Percentiles rank a stretch among this genome's conserved stretches.
These are phyloP conservation scores for Silurus meridionalis DNA, from an alignment of 2,113 vertebrate genomes.

Conservation along the genomic window DNA sequence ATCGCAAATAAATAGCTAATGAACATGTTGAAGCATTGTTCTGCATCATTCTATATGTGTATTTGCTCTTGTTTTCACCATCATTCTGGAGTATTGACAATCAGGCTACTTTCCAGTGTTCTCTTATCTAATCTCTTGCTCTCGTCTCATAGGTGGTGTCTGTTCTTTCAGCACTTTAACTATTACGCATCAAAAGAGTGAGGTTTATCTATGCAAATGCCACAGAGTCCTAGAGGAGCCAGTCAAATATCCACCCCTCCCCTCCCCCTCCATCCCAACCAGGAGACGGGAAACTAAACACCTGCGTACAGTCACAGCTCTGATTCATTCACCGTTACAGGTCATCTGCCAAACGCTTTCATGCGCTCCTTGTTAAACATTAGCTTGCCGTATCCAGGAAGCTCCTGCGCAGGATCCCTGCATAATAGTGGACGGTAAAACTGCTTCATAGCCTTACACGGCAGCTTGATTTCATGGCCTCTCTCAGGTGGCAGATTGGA, in stretches of 20 bases:
- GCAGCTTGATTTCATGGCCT: slow-evolving; percentile 41
- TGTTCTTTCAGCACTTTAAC: slow-evolving; percentile 53
- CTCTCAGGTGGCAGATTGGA: slow-evolving; percentile 49
- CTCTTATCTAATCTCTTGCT: slow-evolving; percentile 51
- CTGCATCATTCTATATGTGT: slow-evolving; percentile 9
- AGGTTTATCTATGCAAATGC: slow-evolving; percentile 59
- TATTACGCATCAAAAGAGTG: slow-evolving; percentile 55
- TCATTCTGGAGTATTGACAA: not conserved
- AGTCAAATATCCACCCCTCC: not conserved
- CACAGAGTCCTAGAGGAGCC: slow-evolving; percentile 34
- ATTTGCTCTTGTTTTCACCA: not conserved
- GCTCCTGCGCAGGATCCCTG: slow-evolving; percentile 39
- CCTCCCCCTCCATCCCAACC: not conserved
- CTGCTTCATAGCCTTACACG: slow-evolving; percentile 57
- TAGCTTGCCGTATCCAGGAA: slow-evolving; percentile 52
- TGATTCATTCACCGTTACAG: slow-evolving; percentile 53
- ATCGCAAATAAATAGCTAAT: slow-evolving; percentile 29
- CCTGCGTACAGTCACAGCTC: slow-evolving; percentile 44
- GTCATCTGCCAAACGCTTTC: slow-evolving; percentile 55
- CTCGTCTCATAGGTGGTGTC: slow-evolving; percentile 42
- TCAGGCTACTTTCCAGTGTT: slow-evolving; percentile 43
- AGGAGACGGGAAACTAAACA: slow-evolving; percentile 33
- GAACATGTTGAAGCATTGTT: slow-evolving; percentile 15
- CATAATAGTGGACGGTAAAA: slow-evolving; percentile 55
- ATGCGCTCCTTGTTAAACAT: slow-evolving; percentile 61